phyloP scores from a whole-genome alignment of 1,140 invertebrate genomes.

The Wasmannia auropunctata region DNA sequence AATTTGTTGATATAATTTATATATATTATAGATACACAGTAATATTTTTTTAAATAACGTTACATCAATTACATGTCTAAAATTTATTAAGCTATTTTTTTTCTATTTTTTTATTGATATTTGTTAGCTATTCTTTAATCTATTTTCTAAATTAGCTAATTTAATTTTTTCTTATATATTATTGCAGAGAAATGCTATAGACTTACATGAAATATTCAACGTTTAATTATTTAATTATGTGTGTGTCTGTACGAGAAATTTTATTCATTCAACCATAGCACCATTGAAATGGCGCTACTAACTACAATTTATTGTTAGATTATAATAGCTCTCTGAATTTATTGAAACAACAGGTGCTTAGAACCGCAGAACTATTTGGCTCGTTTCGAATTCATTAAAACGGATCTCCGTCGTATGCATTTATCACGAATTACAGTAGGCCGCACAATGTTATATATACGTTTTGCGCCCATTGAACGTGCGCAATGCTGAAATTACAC shows the following conservation, averaged over 20 bases:
- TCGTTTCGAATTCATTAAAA: constrained; percentile 40
- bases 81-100: background rate
- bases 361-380: background rate
- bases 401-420: background rate
- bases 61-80: background rate
- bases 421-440: constrained; percentile 42
- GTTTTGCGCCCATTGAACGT: constrained; percentile 27
- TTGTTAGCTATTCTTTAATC: background rate
- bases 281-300: background rate
- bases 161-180: background rate
- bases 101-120: background rate
- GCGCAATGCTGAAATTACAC: constrained; percentile 30
- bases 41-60: background rate
- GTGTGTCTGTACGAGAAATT: background rate
- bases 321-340: constrained; percentile 10
- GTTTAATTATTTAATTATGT: background rate
- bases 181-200: background rate
- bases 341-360: constrained; percentile 30
- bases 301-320: constrained; percentile 5
- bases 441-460: constrained; percentile 5
- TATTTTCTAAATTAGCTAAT: background rate
- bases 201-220: background rate
- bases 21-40: too few species aligned
- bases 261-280: background rate
- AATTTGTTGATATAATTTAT: background rate